phyloP scores from a whole-genome alignment of 2,797 vertebrate genomes.

The Nothura maculosa region DNA sequence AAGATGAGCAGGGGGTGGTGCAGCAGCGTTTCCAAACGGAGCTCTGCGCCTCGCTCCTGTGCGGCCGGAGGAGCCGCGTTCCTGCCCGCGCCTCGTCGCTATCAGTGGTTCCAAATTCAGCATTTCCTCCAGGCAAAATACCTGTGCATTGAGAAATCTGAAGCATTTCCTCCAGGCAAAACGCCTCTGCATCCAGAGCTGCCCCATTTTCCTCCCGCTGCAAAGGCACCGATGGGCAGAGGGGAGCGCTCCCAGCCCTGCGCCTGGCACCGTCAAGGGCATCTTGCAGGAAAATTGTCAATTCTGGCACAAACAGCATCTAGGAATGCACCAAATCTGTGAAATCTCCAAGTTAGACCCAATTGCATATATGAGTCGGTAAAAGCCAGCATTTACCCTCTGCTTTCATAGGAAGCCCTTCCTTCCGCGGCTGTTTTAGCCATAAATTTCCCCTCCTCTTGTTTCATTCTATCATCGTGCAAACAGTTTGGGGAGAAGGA shows the following conservation, averaged over 20 bases:
- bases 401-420: not conserved
- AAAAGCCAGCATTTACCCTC: constrained; percentile 23
- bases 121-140: not conserved
- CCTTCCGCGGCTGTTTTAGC: not conserved
- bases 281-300: no score
- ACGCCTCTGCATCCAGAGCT: rapidly evolving
- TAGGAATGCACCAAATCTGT: not conserved
- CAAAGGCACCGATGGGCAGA: not conserved
- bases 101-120: not conserved
- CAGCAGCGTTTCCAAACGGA: not conserved
- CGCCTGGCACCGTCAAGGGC: no score
- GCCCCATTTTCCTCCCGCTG: rapidly evolving
- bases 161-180: not conserved
- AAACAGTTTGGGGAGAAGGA: not conserved
- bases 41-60: not conserved
- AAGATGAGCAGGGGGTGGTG: no score
- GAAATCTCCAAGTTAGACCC: not conserved
- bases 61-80: no score
- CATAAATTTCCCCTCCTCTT: not conserved
- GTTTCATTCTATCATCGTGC: not conserved
- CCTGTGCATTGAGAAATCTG: rapidly evolving
- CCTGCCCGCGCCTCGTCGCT: not conserved
- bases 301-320: not conserved
- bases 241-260: no score
- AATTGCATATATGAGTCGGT: not conserved